Conservation (phyloP, 2,797 vertebrate species). For the Rhabdophis nuchalis region DNA sequence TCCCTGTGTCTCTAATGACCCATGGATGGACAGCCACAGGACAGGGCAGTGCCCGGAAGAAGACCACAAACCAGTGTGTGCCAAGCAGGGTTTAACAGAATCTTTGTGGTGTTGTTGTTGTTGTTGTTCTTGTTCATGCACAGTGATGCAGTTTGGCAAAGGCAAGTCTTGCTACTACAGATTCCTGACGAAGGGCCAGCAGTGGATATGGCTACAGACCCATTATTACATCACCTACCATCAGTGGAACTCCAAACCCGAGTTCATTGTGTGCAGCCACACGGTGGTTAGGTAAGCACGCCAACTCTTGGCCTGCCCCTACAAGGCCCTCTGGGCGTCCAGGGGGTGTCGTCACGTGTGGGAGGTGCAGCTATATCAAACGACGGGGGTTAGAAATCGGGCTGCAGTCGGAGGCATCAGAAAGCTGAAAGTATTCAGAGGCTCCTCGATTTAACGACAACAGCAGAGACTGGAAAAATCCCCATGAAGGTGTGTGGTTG, state of each 20-base stretch:
- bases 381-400: constrained; percentile 3
- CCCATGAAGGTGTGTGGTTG: neutral
- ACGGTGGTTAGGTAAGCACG: constrained; percentile 79
- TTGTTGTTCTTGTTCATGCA: constrained; percentile 3
- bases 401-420: neutral
- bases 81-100: neutral
- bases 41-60: neutral
- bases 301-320: neutral
- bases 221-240: constrained; percentile 89
- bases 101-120: neutral
- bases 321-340: neutral
- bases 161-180: constrained; percentile 90
- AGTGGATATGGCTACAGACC: constrained; percentile 88
- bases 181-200: constrained; percentile 88
- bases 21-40: too few species aligned
- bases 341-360: neutral
- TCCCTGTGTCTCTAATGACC: neutral
- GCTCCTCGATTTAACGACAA: neutral
- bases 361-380: constrained; percentile 1
- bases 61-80: neutral
- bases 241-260: constrained; percentile 92
- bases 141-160: constrained; percentile 90
- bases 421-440: neutral
- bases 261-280: constrained; percentile 88
- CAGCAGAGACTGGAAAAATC: neutral